These are phyloP conservation scores for Microplitis manilae DNA, from an alignment of 2,888 invertebrate genomes.

Conservation along the genomic window DNA sequence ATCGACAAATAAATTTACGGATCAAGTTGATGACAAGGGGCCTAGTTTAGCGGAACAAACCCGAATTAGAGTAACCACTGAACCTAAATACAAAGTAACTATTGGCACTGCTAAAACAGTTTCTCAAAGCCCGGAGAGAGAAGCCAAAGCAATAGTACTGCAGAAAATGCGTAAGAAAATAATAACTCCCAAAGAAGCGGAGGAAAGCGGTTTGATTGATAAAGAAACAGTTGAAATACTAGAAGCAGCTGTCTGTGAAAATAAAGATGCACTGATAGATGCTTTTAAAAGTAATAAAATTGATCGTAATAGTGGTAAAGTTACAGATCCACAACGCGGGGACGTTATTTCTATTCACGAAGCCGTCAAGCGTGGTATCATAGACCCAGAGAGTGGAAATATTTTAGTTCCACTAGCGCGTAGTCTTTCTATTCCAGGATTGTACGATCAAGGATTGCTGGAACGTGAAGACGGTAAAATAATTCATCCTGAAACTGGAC, in stretches of 20 bases:
- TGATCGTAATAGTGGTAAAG: conserved; percentile 82
- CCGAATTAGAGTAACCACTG: conserved; percentile 75
- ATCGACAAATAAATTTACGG: conserved; percentile 49
- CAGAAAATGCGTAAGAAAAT: conserved; percentile 86
- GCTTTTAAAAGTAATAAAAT: conserved; percentile 82
- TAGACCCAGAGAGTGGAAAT: conserved; percentile 84
- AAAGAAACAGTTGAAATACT: conserved; percentile 81
- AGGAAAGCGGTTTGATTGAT: conserved; percentile 86
- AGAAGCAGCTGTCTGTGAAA: conserved; percentile 78
- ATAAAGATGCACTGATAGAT: conserved; percentile 80
- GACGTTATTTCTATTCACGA: conserved; percentile 85
- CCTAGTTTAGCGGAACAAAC: conserved; percentile 76
- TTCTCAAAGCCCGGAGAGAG: conserved; percentile 75
- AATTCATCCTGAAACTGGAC: conserved; percentile 90
- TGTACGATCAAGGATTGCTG: conserved; percentile 89
- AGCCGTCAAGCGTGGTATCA: conserved; percentile 86
- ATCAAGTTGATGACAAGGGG: conserved; percentile 63
- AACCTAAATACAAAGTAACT: conserved; percentile 80
- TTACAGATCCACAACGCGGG: conserved; percentile 88
- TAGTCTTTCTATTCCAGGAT: conserved; percentile 86
- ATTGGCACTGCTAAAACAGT: conserved; percentile 76
- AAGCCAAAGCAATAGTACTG: conserved; percentile 80
- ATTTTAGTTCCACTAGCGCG: conserved; percentile 85
- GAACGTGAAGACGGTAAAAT: conserved; percentile 82
- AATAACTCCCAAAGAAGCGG: conserved; percentile 83